Conservation (phyloP, 2,113 vertebrate species). For the Notothenia rossii region DNA sequence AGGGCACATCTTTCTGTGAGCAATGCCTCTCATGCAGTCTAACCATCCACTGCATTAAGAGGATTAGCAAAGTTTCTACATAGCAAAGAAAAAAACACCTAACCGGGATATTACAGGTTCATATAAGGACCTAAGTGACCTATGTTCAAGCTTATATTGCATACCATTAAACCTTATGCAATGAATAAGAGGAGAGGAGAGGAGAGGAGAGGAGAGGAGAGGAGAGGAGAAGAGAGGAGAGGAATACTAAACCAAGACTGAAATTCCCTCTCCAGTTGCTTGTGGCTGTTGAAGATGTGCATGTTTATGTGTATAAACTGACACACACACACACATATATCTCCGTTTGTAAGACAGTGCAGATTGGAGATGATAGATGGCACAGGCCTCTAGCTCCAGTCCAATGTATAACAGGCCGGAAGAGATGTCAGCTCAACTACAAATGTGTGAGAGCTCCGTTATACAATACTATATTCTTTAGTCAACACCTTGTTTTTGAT, state of each 20-base stretch:
- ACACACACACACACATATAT: slow-evolving; percentile 39
- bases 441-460: slow-evolving; percentile 30
- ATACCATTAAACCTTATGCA: slow-evolving; percentile 42
- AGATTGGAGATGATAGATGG: slow-evolving; percentile 63
- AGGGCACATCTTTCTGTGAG: slow-evolving; percentile 48
- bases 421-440: slow-evolving; percentile 42
- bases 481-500: slow-evolving; percentile 20
- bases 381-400: slow-evolving; percentile 42
- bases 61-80: slow-evolving; percentile 60
- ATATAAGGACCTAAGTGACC: slow-evolving; percentile 24
- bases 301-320: slow-evolving; percentile 32
- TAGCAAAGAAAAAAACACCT: slow-evolving; percentile 50
- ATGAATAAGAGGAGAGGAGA: slow-evolving; percentile 6
- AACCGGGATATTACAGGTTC: slow-evolving; percentile 41
- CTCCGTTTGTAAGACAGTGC: slow-evolving; percentile 50
- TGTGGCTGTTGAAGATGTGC: slow-evolving; percentile 64
- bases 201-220: slow-evolving; percentile 3
- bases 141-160: slow-evolving; percentile 37
- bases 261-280: slow-evolving; percentile 75
- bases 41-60: slow-evolving; percentile 66
- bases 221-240: slow-evolving; percentile 13
- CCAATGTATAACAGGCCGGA: slow-evolving; percentile 51
- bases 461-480: slow-evolving; percentile 18
- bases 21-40: slow-evolving; percentile 61
- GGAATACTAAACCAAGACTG: slow-evolving; percentile 52